Conservation (phyloP, 2,113 vertebrate genomes). For the Apodemus speciosus region DNA sequence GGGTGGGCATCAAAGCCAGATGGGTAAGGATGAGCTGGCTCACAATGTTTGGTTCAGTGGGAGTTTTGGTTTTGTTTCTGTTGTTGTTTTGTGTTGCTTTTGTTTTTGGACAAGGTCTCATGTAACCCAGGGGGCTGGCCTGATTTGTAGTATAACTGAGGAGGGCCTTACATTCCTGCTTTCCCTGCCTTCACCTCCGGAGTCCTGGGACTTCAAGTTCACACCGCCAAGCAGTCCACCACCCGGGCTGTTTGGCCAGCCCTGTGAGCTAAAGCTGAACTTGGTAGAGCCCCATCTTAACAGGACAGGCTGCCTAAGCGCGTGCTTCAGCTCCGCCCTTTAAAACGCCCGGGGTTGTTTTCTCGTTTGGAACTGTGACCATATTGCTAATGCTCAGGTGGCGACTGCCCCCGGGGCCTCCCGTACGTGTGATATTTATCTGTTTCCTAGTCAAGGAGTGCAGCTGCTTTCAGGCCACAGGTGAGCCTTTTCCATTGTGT, state of each 20-base stretch:
- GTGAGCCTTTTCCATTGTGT: conserved; percentile 10
- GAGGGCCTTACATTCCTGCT: neutral
- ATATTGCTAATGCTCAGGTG: neutral
- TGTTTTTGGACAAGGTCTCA: neutral
- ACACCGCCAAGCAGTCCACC: neutral
- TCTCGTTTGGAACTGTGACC: neutral
- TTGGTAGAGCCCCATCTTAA: neutral
- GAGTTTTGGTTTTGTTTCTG: neutral
- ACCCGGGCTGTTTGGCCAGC: too few relatives aligned
- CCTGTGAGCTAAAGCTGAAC: neutral
- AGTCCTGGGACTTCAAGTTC: neutral
- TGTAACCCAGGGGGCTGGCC: too few relatives aligned
- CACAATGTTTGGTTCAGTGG: neutral
- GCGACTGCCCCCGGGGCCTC: neutral
- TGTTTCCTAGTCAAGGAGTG: neutral
- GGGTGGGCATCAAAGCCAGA: neutral
- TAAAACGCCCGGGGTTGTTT: neutral
- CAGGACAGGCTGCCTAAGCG: neutral
- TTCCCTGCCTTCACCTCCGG: neutral
- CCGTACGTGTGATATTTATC: conserved; percentile 2
- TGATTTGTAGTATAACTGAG: neutral
- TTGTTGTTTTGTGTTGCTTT: neutral
- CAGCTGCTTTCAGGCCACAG: neutral
- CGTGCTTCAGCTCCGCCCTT: neutral
- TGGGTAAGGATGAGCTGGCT: neutral